Percentiles rank a stretch among this genome's conserved stretches.
Evolutionary conservation across 2,888 invertebrate species (phyloP).

Genomic region (Apoda limacodes): DNA sequence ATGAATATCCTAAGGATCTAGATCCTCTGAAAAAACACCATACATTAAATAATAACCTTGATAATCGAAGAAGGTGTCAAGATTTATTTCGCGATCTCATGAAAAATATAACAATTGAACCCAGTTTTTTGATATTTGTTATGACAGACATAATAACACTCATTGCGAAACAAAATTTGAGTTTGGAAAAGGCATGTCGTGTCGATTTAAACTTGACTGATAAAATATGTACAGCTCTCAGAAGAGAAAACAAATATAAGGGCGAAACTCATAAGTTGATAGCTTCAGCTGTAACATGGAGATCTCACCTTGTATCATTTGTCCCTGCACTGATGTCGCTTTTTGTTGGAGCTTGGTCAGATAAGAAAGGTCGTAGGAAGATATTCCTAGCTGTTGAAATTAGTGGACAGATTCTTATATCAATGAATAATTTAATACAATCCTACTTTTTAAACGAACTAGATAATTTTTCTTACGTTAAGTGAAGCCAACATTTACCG

Average conservation of each 20-base stretch:
- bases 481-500: conserved; percentile 70
- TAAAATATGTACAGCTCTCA: conserved; percentile 78
- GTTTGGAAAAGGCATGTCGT: conserved; percentile 86
- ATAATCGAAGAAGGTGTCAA: no score
- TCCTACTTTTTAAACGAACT: conserved; percentile 70
- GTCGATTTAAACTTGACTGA: conserved; percentile 80
- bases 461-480: conserved; percentile 65
- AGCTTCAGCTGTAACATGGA: conserved; percentile 68
- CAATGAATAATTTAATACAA: conserved; percentile 62
- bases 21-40: no score
- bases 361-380: conserved; percentile 68
- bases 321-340: conserved; percentile 67
- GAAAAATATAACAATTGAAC: neutral
- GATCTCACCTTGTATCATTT: conserved; percentile 66
- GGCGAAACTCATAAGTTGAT: conserved; percentile 72
- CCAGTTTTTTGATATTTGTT: neutral
- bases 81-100: no score
- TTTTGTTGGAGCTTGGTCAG: conserved; percentile 74
- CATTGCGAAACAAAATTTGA: conserved; percentile 77
- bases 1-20: no score
- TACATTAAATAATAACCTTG: no score
- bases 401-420: conserved; percentile 63
- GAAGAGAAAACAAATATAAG: conserved; percentile 72
- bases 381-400: conserved; percentile 70
- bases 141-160: neutral